phyloP scores from a whole-genome alignment of 2,888 invertebrate species.

The Nasonia oneida region DNA sequence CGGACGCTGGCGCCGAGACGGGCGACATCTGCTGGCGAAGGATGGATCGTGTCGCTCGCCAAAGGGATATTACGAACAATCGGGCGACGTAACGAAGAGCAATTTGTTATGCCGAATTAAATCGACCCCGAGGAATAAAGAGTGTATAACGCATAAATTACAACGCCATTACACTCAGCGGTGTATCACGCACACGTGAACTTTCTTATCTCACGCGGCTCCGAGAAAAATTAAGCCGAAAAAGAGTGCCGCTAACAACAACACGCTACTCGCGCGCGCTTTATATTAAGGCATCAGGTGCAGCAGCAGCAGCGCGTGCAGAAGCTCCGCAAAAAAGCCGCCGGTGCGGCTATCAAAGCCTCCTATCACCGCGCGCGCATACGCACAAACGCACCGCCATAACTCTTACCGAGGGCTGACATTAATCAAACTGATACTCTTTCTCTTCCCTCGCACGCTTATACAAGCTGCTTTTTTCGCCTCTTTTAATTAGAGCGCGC shows the following conservation, averaged over 20 bases:
- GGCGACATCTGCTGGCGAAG: constrained; percentile 22
- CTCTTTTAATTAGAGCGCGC: constrained; percentile 67
- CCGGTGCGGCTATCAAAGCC: constrained; percentile 4
- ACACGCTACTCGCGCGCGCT: not conserved
- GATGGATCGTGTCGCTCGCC: not conserved
- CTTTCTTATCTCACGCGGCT: not conserved
- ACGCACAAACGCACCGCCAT: constrained; percentile 44
- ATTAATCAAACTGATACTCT: constrained; percentile 70
- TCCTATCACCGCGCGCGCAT: constrained; percentile 51
- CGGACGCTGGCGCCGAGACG: constrained; percentile 21
- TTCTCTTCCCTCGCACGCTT: constrained; percentile 57
- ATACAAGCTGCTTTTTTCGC: constrained; percentile 64
- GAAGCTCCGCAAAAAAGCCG: constrained; percentile 12
- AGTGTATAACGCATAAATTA: not conserved
- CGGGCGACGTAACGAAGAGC: not conserved
- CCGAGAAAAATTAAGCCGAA: not conserved
- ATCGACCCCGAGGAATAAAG: not conserved
- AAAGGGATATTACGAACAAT: not conserved
- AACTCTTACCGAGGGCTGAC: constrained; percentile 64
- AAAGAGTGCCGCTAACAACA: not conserved
- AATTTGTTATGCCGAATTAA: not conserved
- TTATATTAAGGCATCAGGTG: constrained; percentile 32
- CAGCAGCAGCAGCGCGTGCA: not conserved
- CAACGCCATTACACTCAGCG: not conserved
- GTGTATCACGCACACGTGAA: not conserved